Base-by-base conservation (phyloP, 2,888 invertebrate genomes). In the Melieria omissa region DNA sequence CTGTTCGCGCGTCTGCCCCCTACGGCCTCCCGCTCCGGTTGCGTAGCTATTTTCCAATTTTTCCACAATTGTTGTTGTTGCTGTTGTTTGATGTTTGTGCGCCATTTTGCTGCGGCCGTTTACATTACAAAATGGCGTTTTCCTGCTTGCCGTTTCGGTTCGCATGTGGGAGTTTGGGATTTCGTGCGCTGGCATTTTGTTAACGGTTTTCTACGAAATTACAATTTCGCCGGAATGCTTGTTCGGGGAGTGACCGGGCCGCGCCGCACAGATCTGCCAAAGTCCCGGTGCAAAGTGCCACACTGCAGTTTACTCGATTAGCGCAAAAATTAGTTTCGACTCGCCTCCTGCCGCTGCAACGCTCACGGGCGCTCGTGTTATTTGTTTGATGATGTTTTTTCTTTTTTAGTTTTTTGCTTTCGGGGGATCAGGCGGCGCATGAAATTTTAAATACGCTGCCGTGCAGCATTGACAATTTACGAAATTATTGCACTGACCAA, bases 111-210 rank as follows among this genome's bases (percentile, higher is more conserved):
- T 41, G 61, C 75, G 73, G 75, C 72, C 72, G 74, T 72, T 70
- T 73, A 71, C 68, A 74, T 71, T 74, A 73, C 58, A 72, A 73
- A 76, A 76, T 75, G 76, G 75, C 76, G 72, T 71, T 74, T 73
- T 65, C 29, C 29, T 29, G 29, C 29, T 69, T 69, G 62, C 55
- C 47, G 54, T 69, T 69, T 63, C 55, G 69, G 45, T 69, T 62
- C 73, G 76, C 77, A 74, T 77, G 75, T 73, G 78, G 75, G 78
- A 76, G 78, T 75, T 76, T 69, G 76, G 76, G 77, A 77, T 65
- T 75, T 41, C 71, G 58, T 70, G 49, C 58, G 64, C 49, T 70
- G 65, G 70, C 70, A 70, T 70, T 70, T 70, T 70, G 70, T 70
- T 70, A 70, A 65, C 70, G 61, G 64, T 70, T 70, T 70, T 70